Evolutionary conservation across 2,113 vertebrate genomes (phyloP), one percentile per base, ranked within the genome.

Genomic region (Lathamus discolor): DNA sequence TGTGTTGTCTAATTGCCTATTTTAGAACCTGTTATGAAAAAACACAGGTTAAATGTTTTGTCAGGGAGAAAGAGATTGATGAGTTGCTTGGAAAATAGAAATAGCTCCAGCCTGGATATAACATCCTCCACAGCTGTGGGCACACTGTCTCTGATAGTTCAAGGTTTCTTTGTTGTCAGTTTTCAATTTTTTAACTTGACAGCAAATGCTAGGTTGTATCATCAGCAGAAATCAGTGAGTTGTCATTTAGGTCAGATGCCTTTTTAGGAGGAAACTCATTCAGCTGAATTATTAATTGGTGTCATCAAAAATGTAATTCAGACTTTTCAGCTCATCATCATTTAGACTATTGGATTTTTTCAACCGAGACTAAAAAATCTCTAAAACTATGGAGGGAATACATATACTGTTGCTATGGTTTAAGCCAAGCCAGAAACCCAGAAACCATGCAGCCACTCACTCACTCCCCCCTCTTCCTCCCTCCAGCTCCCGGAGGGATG

Each of bases 21-120:
- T 96, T 90, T 86, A 93, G 54, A 87, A 81, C 41, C 59, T 76
- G 31, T 76, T 92, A 54, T 93, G 41, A 75, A 90, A 96, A 97
- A 97, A 67, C 52, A 91, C 39, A 95, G 46, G 62, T 96, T 95
- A 96, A 94, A 95, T 35, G 10, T 78, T 92, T 96, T 93, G 64
- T 96, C 75, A 80, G 49, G 33, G 63, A 94, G 57, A 90, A 88
- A 75, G 64, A 91, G 83, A 94, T 66, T 79, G 84, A 96, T 86
- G 75, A 88, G 51, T 74, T 93, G 9, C 52, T 95, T 88, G 51
- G 57, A 91, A 96, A 92, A 86, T 1, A 77, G 8, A 31, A 84
- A 82, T 59, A 91, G 29, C n/a, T 94, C 41, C n/a, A 64, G 28
- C 29, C 17, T 49, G 49, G 20, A 8, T 90, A 54, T 54, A 77